Evolutionary conservation across 2,888 invertebrate genomes (phyloP), one percentile per base, ranked within the genome.

Genomic region (Agelastica alni): DNA sequence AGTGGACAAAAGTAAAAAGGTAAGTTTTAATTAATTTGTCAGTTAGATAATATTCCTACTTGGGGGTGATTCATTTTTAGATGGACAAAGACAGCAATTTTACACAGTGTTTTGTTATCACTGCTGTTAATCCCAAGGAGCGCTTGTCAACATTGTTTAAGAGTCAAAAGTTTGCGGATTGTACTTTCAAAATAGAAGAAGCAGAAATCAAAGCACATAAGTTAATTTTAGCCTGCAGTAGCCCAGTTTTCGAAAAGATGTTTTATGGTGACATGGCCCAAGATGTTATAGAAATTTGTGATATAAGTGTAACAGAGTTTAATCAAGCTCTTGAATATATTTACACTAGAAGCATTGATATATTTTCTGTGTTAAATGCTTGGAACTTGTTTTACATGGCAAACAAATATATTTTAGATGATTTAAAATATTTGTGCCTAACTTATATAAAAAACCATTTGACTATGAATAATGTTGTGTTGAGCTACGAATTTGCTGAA

Each of bases 171-270:
- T 66, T 61, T 34, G 57, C 69, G 6, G 85, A 85, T 68, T 85
- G 85, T 67, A 78, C 77, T 52, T 85, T 85, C 66, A 74, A 77
- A 56, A 80, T 85, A 28, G 77, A 77, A 55, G 79, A 78, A 28
- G 77, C 76, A 67, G 75, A 76, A 62, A 78, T 84, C 47, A 78
- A 78, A 68, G 84, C 84, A 37, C 85, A 86, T 68, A 83, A 83
- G 74, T 72, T 85, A 51, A 80, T 86, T 59, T 69, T 87, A 62
- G 83, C 84, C n/a, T 81, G 82, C 53, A 81, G 81, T 63, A 86
- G 86, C 69, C 85, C 85, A 4, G 86, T 86, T 26, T 86, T 87
- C 76, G 84, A 85, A 73, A 84, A 83, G 17, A 85, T 86, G 84
- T 80, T 86, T 59, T 86, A 81, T 74, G 86, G 87, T 1, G 80